A percentile compares a stretch with the other conserved stretches of the same genome.
These are phyloP conservation scores for Anthopleura xanthogrammica DNA, from an alignment of 92 coral and sea anemone species.

Conservation along the genomic window DNA sequence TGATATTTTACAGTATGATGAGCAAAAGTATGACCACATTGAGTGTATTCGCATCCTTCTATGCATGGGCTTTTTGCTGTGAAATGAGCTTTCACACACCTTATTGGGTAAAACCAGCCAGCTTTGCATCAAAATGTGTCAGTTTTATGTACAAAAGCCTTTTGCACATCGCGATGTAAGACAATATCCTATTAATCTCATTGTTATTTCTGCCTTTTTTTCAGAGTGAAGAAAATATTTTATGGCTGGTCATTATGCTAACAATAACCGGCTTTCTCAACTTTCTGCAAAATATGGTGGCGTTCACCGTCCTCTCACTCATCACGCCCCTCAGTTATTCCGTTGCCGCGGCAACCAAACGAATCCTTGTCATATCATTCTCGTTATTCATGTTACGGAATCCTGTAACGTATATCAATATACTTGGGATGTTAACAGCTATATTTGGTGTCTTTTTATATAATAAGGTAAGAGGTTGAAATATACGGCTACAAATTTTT, in stretches of 20 bases:
- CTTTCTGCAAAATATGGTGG: conserved; percentile 94
- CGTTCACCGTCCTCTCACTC: conserved; percentile 86
- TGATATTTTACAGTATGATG: no score
- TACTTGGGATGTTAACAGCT: conserved; percentile 84
- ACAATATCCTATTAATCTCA: background rate
- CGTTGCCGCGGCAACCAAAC: conserved; percentile 91
- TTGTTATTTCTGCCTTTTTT: background rate
- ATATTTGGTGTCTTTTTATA: conserved; percentile 89
- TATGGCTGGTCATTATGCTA: conserved; percentile 80
- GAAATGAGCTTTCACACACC: no score
- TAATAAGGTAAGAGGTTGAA: conserved; percentile 79
- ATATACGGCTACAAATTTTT: background rate
- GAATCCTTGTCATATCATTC: conserved; percentile 85
- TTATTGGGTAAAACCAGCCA: no score
- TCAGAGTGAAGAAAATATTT: conserved; percentile 78
- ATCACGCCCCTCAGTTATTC: conserved; percentile 92
- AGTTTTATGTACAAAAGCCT: no score
- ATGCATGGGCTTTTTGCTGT: no score
- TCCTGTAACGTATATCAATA: conserved; percentile 76
- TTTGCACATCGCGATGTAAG: background rate
- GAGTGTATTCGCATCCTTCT: no score
- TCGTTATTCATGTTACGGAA: conserved; percentile 83
- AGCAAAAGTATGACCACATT: no score
- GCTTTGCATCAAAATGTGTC: no score
- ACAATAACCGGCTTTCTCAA: conserved; percentile 90